Percentiles rank a stretch among this genome's conserved stretches.
Evolutionary conservation across 2,888 invertebrate genomes (phyloP).

Genomic region (Chirona hameri): DNA sequence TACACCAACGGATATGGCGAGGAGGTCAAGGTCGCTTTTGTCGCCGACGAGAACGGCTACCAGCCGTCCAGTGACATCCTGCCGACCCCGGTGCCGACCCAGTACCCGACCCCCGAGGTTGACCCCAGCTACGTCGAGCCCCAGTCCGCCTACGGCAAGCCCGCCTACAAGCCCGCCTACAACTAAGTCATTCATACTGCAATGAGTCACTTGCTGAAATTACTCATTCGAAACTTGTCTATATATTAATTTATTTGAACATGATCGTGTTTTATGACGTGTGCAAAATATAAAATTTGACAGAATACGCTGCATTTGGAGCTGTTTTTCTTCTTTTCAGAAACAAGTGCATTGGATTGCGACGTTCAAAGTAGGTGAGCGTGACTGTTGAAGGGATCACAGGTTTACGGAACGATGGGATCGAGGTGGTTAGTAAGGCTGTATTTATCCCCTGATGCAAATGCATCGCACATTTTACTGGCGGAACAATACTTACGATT

Average conservation of each 20-base stretch:
- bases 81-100: background rate
- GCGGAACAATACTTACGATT: no score
- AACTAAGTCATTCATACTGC: background rate
- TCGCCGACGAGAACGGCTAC: slow-evolving; percentile 26
- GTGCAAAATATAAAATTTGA: background rate
- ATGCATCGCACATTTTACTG: no score
- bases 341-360: no score
- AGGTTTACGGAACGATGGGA: no score
- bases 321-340: no score
- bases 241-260: background rate
- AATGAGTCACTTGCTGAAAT: background rate
- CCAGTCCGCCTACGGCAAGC: slow-evolving; percentile 2
- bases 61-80: slow-evolving; percentile 10
- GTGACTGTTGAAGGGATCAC: no score
- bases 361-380: no score
- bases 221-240: background rate
- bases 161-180: no score
- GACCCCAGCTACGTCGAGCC: background rate
- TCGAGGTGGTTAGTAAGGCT: no score
- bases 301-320: no score
- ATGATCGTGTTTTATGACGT: background rate
- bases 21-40: background rate
- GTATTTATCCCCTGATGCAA: no score
- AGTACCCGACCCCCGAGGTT: slow-evolving; percentile 7
- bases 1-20: slow-evolving; percentile 2